Base-by-base conservation (phyloP, 2,113 vertebrate genomes). In the Rhinolophus ferrumequinum region DNA sequence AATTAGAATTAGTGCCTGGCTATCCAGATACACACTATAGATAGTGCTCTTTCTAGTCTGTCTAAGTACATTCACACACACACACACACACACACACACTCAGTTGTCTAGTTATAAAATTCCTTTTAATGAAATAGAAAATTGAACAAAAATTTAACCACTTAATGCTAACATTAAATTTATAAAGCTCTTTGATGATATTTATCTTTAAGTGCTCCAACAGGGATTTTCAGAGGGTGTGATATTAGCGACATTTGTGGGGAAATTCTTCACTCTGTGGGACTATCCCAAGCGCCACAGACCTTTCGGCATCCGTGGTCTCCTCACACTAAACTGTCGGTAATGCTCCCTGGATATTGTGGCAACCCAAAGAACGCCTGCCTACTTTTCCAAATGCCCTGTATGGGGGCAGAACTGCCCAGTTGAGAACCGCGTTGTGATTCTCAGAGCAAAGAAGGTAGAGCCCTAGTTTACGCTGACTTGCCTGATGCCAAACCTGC, bases 51-150 rank as follows among this genome's bases (percentile, higher is more conserved):
- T 91, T 83, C 24, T 87, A 84, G 66, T 85, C 69, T 87, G 35
- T 79, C 0, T 30, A 72, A 83, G n/a, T 92, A 33, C 5, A 26
- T 22, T 33, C 18, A 21, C 18, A 30, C 7, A 6, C 66, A 24
- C 33, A 41, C 7, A 47, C 70, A 52, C 18, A 52, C n/a, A 58
- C 35, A 54, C 14, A 16, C 3, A 80, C 13, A 77, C 0, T 38
- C 8, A 0, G 3, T 72, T 88, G 84, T 96, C 8, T 44, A 81
- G n/a, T 75, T 79, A 35, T 33, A 95, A 26, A 88, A 84, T 66
- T 84, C 18, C 16, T 83, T 89, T 50, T 62, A 80, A 82, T 88
- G 30, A 77, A 92, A 67, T 11, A 54, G 56, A 88, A 96, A 96
- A 90, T 84, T 62, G 52, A 58, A 82, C 7, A 72, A 73, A 84